phyloP scores from a whole-genome alignment of 2,113 vertebrate species.

The Castor canadensis region DNA sequence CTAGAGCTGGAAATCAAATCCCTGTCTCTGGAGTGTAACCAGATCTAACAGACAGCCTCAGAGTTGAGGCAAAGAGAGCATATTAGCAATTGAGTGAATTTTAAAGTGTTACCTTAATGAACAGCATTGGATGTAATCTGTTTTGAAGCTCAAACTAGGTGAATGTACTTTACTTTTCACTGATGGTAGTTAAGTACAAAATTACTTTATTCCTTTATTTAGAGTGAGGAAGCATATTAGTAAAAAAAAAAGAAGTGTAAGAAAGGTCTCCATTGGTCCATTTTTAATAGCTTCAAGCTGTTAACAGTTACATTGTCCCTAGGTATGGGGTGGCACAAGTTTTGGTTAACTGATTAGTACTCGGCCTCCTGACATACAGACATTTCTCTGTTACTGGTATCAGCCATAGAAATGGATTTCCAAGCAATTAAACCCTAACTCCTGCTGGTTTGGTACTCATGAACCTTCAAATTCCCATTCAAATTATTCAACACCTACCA shows the following conservation, averaged over 20 bases:
- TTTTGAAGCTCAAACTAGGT: constrained; percentile 76
- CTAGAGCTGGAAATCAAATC: constrained; percentile 80
- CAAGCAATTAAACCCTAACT: constrained; percentile 87
- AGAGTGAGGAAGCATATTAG: constrained; percentile 76
- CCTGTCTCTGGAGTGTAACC: constrained; percentile 81
- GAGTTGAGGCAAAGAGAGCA: constrained; percentile 69
- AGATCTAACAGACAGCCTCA: constrained; percentile 72
- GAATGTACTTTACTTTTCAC: constrained; percentile 76
- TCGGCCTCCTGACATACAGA: constrained; percentile 84
- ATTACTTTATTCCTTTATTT: constrained; percentile 80
- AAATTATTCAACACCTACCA: constrained; percentile 86
- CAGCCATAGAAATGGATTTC: constrained; percentile 87
- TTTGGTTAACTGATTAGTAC: constrained; percentile 85
- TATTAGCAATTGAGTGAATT: constrained; percentile 81
- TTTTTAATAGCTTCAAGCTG: constrained; percentile 85
- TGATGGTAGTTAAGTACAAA: constrained; percentile 78
- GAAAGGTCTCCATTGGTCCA: constrained; percentile 76
- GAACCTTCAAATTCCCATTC: constrained; percentile 86
- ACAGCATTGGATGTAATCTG: constrained; percentile 72
- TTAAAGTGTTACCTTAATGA: constrained; percentile 80
- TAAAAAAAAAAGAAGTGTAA: constrained; percentile 75
- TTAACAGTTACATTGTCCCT: constrained; percentile 82
- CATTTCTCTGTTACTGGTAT: constrained; percentile 83
- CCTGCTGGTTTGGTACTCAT: constrained; percentile 85
- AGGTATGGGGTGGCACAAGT: constrained; percentile 80